Conservation (phyloP, 2,113 vertebrate species). For the Zootoca vivipara region DNA sequence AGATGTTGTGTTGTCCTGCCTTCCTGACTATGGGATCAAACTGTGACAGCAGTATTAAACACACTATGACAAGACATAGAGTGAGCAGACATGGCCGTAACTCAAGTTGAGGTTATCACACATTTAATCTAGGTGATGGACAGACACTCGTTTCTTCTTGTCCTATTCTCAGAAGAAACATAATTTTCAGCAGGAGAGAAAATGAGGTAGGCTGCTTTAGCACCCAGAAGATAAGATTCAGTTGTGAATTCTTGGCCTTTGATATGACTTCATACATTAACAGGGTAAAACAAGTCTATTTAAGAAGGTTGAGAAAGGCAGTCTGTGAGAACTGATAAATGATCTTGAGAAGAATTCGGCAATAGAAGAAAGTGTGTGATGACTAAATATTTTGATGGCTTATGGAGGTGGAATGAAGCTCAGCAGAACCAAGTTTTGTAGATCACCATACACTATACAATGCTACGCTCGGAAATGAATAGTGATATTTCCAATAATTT, state of each 20-base stretch:
- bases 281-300: neutral
- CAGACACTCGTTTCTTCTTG: neutral
- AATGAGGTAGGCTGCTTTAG: neutral
- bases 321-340: neutral
- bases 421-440: neutral
- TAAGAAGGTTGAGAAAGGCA: neutral
- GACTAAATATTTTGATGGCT: neutral
- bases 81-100: neutral
- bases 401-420: neutral
- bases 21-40: neutral
- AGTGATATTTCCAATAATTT: no score
- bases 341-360: neutral
- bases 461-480: no score
- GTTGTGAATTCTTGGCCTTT: neutral
- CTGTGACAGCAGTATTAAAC: neutral
- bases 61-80: neutral
- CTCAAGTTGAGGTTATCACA: neutral
- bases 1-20: neutral
- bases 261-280: neutral
- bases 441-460: neutral
- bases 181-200: conserved; percentile 1
- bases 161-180: neutral
- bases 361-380: neutral
- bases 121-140: conserved; percentile 3
- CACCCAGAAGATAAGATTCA: neutral